Evolutionary conservation across 2,113 vertebrate species (phyloP).

Genomic region (Chloropsis hardwickii): DNA sequence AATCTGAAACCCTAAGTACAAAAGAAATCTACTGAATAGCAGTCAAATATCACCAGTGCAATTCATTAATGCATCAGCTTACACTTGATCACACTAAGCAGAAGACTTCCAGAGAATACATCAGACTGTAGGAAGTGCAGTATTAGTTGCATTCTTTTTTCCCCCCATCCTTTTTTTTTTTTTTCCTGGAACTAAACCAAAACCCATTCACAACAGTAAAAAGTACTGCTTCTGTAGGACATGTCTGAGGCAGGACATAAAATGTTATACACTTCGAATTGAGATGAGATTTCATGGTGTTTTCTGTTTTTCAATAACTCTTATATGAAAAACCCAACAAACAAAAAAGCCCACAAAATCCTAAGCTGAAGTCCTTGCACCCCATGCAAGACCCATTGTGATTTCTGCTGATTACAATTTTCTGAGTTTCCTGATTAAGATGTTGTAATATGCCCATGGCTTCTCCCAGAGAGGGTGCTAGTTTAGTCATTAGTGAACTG

Average conservation of each 20-base stretch:
- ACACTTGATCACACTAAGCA: background rate
- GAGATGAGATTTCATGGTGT: background rate
- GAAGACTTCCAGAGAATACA: background rate
- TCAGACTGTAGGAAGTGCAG: background rate
- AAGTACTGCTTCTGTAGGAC: background rate
- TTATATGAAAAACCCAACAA: background rate
- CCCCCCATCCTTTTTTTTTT: rapidly evolving
- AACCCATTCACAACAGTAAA: background rate
- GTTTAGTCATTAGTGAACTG: background rate
- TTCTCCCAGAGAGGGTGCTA: background rate
- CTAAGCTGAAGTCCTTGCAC: background rate
- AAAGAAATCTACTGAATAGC: background rate
- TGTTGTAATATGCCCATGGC: background rate
- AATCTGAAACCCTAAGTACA: background rate
- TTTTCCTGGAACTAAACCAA: background rate
- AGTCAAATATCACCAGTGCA: background rate
- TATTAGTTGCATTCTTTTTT: background rate
- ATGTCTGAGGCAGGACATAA: background rate
- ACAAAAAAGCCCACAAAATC: background rate
- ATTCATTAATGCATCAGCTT: background rate
- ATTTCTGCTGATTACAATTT: background rate
- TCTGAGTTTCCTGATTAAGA: background rate
- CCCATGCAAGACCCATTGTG: background rate
- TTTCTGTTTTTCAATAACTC: background rate
- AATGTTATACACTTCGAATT: background rate